Evolutionary conservation across 35 echinoderm and acorn worm species (phyloP).

Genomic region (Nesometra sesokonis): DNA sequence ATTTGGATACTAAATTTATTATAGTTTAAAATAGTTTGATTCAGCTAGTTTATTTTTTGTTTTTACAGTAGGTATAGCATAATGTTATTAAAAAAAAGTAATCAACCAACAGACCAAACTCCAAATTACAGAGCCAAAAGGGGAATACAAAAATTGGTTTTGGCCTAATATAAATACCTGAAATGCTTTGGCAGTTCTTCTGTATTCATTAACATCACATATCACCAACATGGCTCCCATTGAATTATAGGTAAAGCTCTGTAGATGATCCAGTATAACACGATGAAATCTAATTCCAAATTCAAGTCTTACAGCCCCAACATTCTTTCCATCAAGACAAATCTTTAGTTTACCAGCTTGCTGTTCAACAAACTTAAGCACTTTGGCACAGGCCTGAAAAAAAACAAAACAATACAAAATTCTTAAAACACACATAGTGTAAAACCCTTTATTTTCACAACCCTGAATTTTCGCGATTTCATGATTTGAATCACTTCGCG

Average conservation of each 20-base stretch:
- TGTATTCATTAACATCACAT: slow-evolving; percentile 99
- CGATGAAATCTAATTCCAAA: slow-evolving; percentile 90
- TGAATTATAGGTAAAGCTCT: slow-evolving; percentile 81
- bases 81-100: background rate
- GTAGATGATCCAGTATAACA: slow-evolving; percentile 81
- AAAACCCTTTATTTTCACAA: too few relatives aligned
- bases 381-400: slow-evolving; percentile 74
- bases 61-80: too few relatives aligned
- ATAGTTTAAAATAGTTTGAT: too few relatives aligned
- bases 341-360: slow-evolving; percentile 62
- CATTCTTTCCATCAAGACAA: slow-evolving; percentile 88
- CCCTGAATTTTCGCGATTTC: too few relatives aligned
- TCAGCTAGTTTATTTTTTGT: too few relatives aligned
- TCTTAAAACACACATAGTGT: too few relatives aligned
- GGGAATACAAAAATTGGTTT: too few relatives aligned
- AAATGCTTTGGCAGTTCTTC: slow-evolving; percentile 76
- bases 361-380: slow-evolving; percentile 66
- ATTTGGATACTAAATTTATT: too few relatives aligned
- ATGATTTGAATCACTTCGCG: too few relatives aligned
- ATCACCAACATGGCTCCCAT: slow-evolving; percentile 95
- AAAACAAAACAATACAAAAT: background rate
- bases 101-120: too few relatives aligned
- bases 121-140: too few relatives aligned
- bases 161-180: too few relatives aligned
- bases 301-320: slow-evolving; percentile 66